Evolutionary conservation across 2,113 vertebrate species (phyloP).

Genomic region (Otocyon megalotis): DNA sequence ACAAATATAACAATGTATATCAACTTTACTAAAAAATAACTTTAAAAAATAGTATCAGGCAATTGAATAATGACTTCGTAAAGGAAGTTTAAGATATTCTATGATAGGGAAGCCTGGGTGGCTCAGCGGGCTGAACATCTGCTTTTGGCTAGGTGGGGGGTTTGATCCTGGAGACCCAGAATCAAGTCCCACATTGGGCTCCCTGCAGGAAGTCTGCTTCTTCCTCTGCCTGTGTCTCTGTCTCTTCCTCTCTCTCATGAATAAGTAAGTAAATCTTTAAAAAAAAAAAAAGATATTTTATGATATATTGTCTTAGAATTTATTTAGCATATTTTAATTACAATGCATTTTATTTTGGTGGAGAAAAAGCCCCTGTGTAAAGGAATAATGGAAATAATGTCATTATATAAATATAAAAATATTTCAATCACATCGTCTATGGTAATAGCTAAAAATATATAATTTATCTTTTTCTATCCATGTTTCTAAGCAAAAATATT

Average conservation of each 20-base stretch:
- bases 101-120: not conserved
- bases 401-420: conserved; percentile 14
- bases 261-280: too few relatives aligned
- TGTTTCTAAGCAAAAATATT: conserved; percentile 25
- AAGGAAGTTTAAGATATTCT: not conserved
- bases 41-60: not conserved
- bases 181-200: too few relatives aligned
- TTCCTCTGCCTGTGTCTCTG: too few relatives aligned
- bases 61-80: not conserved
- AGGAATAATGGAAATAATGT: not conserved
- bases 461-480: not conserved
- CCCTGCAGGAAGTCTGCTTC: too few relatives aligned
- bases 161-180: too few relatives aligned
- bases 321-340: not conserved
- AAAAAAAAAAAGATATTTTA: not conserved
- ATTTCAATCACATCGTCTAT: not conserved
- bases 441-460: not conserved
- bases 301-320: not conserved
- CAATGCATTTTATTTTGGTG: not conserved
- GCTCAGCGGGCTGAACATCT: too few relatives aligned
- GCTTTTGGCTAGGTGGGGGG: too few relatives aligned
- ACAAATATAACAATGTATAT: not conserved
- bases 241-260: too few relatives aligned
- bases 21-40: not conserved
- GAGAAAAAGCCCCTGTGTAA: not conserved